Evolutionary conservation across 2,113 vertebrate genomes (phyloP).

Genomic region (Sinocyclocheilus anophthalmus): DNA sequence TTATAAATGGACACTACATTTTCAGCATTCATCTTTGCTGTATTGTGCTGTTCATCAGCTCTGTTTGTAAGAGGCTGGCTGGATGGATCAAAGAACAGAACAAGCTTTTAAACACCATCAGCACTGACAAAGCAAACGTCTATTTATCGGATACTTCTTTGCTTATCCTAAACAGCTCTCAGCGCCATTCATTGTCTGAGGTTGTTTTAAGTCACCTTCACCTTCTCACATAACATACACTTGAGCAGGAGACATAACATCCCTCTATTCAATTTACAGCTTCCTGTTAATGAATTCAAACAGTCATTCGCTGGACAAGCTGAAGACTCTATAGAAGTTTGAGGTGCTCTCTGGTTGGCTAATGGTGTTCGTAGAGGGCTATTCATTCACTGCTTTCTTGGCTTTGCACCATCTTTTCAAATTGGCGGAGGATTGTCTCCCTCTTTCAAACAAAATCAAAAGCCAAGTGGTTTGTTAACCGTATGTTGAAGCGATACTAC

Average conservation of each 20-base stretch:
- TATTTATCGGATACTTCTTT: conserved; percentile 30
- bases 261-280: conserved; percentile 15
- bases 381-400: conserved; percentile 26
- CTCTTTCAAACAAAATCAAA: conserved; percentile 39
- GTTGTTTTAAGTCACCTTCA: conserved; percentile 31
- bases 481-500: conserved; percentile 37
- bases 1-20: background rate
- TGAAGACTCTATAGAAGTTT: conserved; percentile 25
- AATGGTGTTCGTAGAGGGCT: conserved; percentile 41
- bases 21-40: background rate
- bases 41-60: conserved; percentile 44
- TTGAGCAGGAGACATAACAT: conserved; percentile 7
- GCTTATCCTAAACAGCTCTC: conserved; percentile 22
- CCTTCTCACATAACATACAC: conserved; percentile 16
- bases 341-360: conserved; percentile 33
- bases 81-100: conserved; percentile 66
- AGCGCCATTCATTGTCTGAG: background rate
- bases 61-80: conserved; percentile 62
- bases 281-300: conserved; percentile 36
- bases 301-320: conserved; percentile 11
- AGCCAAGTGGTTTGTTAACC: conserved; percentile 50
- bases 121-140: conserved; percentile 69
- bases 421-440: conserved; percentile 34
- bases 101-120: conserved; percentile 63
- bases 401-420: conserved; percentile 30